Evolutionary conservation across 2,888 invertebrate genomes (phyloP), one percentile per base, ranked within the genome.

Genomic region (Halictus quadricinctus): DNA sequence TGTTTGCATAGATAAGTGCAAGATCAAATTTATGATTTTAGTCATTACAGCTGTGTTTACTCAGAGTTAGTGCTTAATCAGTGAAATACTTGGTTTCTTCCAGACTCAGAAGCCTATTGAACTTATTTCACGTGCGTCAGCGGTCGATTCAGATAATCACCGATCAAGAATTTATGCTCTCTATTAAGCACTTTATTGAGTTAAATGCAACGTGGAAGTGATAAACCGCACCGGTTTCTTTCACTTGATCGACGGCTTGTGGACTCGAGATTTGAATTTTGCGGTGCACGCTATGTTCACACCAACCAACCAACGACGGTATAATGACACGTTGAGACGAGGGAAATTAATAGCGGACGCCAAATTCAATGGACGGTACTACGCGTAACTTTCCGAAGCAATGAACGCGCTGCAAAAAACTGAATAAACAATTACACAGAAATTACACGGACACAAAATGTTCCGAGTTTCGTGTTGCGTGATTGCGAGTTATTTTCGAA

Each of bases 401-500:
- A 25, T 29, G n/a, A 13, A 15, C 29, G 13, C 64, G 6, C 15
- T 7, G 29, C 0, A 64, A 12, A 64, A 12, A 64, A 25, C 64
- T 25, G 25, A 60, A 25, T 25, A 60, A 60, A 25, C 4, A 64
- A 64, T 29, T 7, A 1, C 15, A 15, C 2, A 29, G 29, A 64
- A 25, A 29, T 64, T 25, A 64, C 15, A 64, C 29, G 29, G 0
- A 25, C 60, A 12, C 25, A 64, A 64, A 64, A 64, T 25, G 29
- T 64, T 64, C 64, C 1, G 60, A 64, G 25, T 64, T 64, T 64
- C 29, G 64, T 64, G 15, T 64, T 64, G 64, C 64, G 64, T 64
- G 29, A 64, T 64, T 29, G 64, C 29, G 7, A 15, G 64, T 64
- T 64, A 64, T 64, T 64, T 25, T 29, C 29, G 64, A 60, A 25